phyloP scores from a whole-genome alignment of 1,140 invertebrate genomes.

The Pogonomyrmex californicus region DNA sequence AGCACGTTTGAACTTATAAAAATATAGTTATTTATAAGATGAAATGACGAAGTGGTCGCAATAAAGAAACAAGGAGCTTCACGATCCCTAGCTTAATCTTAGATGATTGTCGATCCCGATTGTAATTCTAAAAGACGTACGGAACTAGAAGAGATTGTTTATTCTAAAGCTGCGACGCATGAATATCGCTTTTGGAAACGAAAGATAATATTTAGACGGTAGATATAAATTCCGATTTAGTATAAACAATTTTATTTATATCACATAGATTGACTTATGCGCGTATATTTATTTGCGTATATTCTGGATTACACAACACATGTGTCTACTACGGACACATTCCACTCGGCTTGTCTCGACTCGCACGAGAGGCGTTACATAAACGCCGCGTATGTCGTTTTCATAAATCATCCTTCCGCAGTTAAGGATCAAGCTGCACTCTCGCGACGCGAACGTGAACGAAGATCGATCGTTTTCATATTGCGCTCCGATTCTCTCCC shows the following conservation, averaged over 20 bases:
- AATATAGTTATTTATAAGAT: slow-evolving; percentile 14
- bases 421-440: neutral
- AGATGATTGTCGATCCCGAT: neutral
- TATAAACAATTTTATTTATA: slow-evolving; percentile 18
- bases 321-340: neutral
- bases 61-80: slow-evolving; percentile 2
- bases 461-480: slow-evolving; percentile 38
- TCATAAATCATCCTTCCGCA: neutral
- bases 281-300: neutral
- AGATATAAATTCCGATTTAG: slow-evolving; percentile 24
- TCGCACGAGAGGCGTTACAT: slow-evolving; percentile 7
- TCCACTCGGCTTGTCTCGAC: neutral
- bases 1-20: neutral
- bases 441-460: neutral
- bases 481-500: slow-evolving; percentile 14
- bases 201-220: slow-evolving; percentile 20
- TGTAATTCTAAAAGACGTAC: neutral
- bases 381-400: slow-evolving; percentile 13
- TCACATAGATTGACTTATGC: neutral
- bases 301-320: slow-evolving; percentile 1
- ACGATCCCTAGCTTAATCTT: neutral
- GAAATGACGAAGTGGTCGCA: neutral
- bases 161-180: neutral
- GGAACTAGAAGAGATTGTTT: neutral
- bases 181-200: neutral